Conservation (phyloP, 2,113 vertebrate genomes). For the Thermophis baileyi region DNA sequence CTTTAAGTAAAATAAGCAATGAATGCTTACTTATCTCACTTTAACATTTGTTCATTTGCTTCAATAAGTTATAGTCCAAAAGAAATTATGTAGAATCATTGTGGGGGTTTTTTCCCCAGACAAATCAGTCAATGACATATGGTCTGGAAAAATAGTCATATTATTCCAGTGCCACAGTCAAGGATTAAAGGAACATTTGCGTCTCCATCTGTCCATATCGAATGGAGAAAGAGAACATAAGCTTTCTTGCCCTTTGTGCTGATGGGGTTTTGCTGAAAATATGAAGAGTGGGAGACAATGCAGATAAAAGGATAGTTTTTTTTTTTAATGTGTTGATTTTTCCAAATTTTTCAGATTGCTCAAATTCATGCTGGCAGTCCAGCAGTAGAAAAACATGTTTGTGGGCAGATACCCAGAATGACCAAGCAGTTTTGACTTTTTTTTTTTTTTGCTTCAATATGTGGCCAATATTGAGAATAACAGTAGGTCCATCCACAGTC, state of each 20-base stretch:
- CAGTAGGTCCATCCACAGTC: not conserved
- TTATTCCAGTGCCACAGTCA: not conserved
- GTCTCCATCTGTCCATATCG: not conserved
- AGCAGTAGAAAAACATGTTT: not conserved
- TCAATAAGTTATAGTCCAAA: not conserved
- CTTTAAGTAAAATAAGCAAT: constrained; percentile 12
- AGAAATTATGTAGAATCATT: not conserved
- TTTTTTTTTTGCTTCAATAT: not conserved
- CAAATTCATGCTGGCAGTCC: not conserved
- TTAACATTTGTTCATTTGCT: not conserved
- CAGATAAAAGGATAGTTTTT: not conserved
- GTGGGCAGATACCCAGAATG: not conserved
- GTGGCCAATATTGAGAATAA: not conserved
- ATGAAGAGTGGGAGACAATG: not conserved
- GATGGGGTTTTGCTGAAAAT: not conserved
- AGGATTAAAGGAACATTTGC: not conserved
- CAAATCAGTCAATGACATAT: not conserved
- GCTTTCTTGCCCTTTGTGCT: not conserved
- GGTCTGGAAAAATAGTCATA: not conserved
- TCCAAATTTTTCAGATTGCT: not conserved
- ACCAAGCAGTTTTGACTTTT: not conserved
- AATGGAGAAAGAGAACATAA: not conserved
- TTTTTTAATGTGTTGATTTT: not conserved
- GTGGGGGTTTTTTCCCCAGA: not conserved
- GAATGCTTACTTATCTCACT: not conserved